phyloP scores from a whole-genome alignment of 2,797 vertebrate genomes.

The Platalea minor region DNA sequence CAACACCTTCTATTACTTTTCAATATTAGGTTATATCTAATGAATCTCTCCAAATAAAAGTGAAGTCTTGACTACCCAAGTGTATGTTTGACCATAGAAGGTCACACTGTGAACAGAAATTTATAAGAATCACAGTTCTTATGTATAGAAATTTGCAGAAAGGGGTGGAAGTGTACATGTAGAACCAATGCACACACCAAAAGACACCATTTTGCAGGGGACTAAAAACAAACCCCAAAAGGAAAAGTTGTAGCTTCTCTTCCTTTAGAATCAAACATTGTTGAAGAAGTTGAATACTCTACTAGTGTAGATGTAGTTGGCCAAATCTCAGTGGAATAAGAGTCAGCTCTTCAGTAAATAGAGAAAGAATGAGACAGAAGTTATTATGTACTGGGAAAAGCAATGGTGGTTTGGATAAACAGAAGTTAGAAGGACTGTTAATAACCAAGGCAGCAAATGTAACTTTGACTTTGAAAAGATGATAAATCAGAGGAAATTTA shows the following conservation, averaged over 20 bases:
- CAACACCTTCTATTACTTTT: neutral
- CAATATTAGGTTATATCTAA: neutral
- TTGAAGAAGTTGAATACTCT: neutral
- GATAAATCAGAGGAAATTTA: conserved; percentile 19
- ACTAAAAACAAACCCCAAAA: neutral
- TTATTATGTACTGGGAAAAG: conserved; percentile 35
- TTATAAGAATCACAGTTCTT: neutral
- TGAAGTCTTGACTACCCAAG: neutral
- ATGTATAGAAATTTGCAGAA: neutral
- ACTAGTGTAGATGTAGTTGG: neutral
- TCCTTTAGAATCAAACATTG: neutral
- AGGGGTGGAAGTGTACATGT: neutral
- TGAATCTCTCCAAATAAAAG: neutral
- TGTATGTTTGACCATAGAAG: neutral
- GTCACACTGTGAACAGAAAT: neutral
- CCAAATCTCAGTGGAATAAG: neutral
- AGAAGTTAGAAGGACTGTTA: conserved; percentile 23
- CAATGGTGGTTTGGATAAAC: conserved; percentile 30
- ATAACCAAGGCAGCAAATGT: neutral
- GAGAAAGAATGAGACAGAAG: neutral
- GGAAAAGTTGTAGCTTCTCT: neutral
- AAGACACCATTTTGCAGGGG: neutral
- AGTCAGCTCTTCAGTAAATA: neutral
- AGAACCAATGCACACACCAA: neutral
- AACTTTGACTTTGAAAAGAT: conserved; percentile 20